Conservation (phyloP, 2,797 vertebrate species). For the Rachycentron canadum region DNA sequence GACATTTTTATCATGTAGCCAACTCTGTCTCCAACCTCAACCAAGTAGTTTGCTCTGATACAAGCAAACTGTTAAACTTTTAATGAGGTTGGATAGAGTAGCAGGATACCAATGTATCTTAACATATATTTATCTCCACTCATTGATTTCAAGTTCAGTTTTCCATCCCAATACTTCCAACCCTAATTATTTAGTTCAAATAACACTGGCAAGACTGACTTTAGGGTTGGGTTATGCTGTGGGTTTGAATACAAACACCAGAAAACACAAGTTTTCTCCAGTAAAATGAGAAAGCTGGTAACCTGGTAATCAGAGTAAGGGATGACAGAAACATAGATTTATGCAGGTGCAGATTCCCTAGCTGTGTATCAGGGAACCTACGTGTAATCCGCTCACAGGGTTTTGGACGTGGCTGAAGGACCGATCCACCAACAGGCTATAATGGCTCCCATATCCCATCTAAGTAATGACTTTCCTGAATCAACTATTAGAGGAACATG, state of each 20-base stretch:
- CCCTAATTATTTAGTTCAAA: not conserved
- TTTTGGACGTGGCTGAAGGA: not conserved
- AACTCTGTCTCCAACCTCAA: not conserved
- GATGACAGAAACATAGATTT: not conserved
- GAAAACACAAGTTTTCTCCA: not conserved
- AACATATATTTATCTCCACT: not conserved
- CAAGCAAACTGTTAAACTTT: not conserved
- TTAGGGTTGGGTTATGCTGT: not conserved
- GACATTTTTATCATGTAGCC: not conserved
- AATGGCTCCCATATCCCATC: not conserved
- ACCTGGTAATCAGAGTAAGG: not conserved
- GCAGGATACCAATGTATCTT: not conserved
- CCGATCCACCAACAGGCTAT: not conserved
- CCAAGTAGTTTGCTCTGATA: not conserved
- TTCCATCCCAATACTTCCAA: not conserved
- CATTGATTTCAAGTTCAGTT: not conserved
- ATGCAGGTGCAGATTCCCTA: not conserved
- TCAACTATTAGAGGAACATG: not conserved
- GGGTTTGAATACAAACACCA: not conserved
- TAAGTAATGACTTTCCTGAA: not conserved
- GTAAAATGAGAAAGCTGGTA: not conserved
- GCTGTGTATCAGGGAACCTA: not conserved
- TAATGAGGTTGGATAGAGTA: conserved; percentile 3
- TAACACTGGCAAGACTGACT: too few species aligned
- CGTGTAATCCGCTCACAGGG: not conserved